Evolutionary conservation across 2,888 invertebrate genomes (phyloP).

Genomic region (Anoplius nigerrimus): DNA sequence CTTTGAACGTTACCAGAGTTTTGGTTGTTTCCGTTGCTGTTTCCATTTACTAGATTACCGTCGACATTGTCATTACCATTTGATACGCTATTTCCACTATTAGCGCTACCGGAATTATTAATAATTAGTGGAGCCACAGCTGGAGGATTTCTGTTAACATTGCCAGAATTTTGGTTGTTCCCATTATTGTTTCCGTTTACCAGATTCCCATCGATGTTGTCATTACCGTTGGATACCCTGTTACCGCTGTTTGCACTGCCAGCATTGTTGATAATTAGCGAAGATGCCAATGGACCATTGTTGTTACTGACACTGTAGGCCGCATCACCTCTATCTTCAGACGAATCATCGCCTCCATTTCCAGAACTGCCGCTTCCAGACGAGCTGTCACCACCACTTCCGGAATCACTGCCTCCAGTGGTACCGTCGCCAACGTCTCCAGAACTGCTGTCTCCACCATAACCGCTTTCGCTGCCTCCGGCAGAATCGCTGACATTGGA

Average conservation of each 20-base stretch:
- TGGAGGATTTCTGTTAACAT: background rate
- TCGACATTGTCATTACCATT: slow-evolving; percentile 24
- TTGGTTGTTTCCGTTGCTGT: slow-evolving; percentile 17
- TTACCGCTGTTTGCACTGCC: slow-evolving; percentile 14
- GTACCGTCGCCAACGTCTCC: no score
- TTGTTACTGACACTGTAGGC: no score
- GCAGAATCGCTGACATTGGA: no score
- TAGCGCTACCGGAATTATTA: slow-evolving; percentile 23
- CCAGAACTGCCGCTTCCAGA: no score
- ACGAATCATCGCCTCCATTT: no score
- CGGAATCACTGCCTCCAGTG: no score
- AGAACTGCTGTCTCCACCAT: no score
- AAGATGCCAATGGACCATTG: no score
- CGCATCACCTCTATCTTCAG: no score
- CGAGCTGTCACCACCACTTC: no score
- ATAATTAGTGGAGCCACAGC: slow-evolving; percentile 7
- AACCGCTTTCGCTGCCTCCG: no score
- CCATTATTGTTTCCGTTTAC: slow-evolving; percentile 28
- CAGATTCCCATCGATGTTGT: slow-evolving; percentile 17
- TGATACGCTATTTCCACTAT: slow-evolving; percentile 22
- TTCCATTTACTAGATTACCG: slow-evolving; percentile 30
- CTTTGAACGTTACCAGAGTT: slow-evolving; percentile 19
- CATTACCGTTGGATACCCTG: slow-evolving; percentile 23
- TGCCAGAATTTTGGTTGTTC: slow-evolving; percentile 16
- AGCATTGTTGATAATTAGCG: slow-evolving; percentile 15